Base-by-base conservation (phyloP, 2,888 invertebrate species). In the Ypsolopha scabrella region DNA sequence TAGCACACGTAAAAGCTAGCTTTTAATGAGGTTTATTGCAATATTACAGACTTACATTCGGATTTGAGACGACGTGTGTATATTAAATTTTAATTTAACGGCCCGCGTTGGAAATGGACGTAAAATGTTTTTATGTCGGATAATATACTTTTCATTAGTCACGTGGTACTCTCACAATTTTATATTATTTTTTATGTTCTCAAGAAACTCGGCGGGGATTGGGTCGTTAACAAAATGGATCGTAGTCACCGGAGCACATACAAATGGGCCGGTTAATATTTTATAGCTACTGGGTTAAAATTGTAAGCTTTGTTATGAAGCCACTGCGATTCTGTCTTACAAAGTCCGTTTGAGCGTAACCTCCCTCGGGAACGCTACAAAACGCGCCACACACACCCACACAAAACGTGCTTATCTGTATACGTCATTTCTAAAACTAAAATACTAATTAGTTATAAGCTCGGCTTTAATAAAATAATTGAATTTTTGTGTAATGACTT, bases 31-130 rank as follows among this genome's bases (percentile, higher is more conserved):
- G 79, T 80, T 79, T 79, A 81, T 80, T 72, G 71, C 73, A 67
- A 71, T 76, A 77, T 76, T 76, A 80, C 75, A 72, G 75, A 74
- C 74, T 72, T 67, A 70, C 75, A 72, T 72, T 73, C 71, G 70
- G 80, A 82, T 80, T 80, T 78, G 74, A 75, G 75, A 73, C 70
- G 66, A 72, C 70, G 75, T 73, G 80, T 78, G 78, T 81, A 82
- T 80, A 81, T 83, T 81, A 80, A 80, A 75, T 80, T 80, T 78
- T 79, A 79, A 82, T 82, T 82, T 81, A 80, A 83, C 80, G 82
- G 79, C 76, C 50, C 58, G 59, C 74, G 69, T 66, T 75, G 76
- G 75, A 77, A 79, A 80, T 71, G 75, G 69, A 68, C 73, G 68
- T 80, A 75, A 80, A 81, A 77, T 72, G 73, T 80, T 82, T 83